Base-by-base conservation (phyloP, 2,888 invertebrate genomes). In the Netelia virgata region DNA sequence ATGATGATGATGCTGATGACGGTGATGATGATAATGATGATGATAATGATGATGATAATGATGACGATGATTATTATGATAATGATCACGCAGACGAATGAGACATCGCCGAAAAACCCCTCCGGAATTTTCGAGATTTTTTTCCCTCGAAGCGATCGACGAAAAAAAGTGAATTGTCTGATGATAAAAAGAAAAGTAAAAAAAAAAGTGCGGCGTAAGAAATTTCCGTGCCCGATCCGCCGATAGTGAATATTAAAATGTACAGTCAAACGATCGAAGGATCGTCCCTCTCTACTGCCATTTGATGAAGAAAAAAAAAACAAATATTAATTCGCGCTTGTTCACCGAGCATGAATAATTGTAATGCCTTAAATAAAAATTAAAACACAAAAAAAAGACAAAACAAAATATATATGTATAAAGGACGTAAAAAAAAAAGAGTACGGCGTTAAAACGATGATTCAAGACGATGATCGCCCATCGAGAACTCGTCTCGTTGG, bases 241-340 rank as follows among this genome's bases (percentile, higher is more conserved):
- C 79, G 72, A 82, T 76, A 79, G 82, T 85, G 82, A 79, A 59
- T 81, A 64, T 28, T 55, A 76, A 70, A 84, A 79, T 85, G 82
- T 85, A 85, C 82, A 82, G 84, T 77, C 64, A 72, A 66, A 86
- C 84, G 79, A 86, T 73, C 83, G 79, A 83, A 79, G 82, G 77
- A 74, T 86, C 81, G 84, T 88, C 89, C 88, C 87, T 89, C 87
- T 87, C 87, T 89, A 90, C 90, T 90, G 89, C 90, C 90, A 90
- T 89, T 89, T 87, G 85, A 89, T 84, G 74, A 82, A 78, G 75
- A 83, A 77, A 69, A 69, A 64, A 72, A 78, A 78, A 83, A 86
- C 63, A 86, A 84, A 81, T 79, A 81, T 86, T 80, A 91, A 90
- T 93, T 84, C 84, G 84, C 81, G 81, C 84, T 82, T 78, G 81